Evolutionary conservation across 2,113 vertebrate genomes (phyloP).

Genomic region (Damaliscus lunatus): DNA sequence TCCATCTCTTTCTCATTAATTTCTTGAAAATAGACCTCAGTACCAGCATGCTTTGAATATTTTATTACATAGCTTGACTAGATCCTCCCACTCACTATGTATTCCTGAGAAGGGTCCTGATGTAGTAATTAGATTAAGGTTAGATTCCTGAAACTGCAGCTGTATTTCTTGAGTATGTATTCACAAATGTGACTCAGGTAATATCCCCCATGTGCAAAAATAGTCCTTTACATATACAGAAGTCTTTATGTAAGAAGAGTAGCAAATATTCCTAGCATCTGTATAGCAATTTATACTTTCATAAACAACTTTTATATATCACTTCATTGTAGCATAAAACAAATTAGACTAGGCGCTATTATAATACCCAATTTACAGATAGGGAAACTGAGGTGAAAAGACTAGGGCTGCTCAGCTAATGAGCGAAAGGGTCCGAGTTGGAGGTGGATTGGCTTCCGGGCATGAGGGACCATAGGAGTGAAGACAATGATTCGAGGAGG

Average conservation of each 20-base stretch:
- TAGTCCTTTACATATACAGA: neutral
- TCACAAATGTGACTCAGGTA: neutral
- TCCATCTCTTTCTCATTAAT: neutral
- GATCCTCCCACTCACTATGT: neutral
- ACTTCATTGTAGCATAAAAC: neutral
- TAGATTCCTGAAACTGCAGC: neutral
- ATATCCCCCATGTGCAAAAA: neutral
- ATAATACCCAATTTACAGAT: neutral
- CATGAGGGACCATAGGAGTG: fast-evolving
- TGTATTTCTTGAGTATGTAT: neutral
- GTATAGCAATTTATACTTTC: neutral
- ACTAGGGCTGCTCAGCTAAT: neutral
- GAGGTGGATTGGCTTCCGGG: neutral
- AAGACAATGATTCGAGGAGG: neutral
- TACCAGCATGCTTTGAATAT: neutral
- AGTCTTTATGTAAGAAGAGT: neutral
- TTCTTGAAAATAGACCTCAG: neutral
- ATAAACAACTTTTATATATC: neutral
- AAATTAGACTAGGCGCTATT: neutral
- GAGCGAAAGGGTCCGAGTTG: neutral
- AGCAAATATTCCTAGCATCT: neutral
- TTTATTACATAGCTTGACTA: neutral
- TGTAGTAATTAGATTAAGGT: neutral
- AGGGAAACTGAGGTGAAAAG: neutral
- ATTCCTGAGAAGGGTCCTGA: neutral